phyloP scores from a whole-genome alignment of 2,888 invertebrate species.

The Tipula unca region DNA sequence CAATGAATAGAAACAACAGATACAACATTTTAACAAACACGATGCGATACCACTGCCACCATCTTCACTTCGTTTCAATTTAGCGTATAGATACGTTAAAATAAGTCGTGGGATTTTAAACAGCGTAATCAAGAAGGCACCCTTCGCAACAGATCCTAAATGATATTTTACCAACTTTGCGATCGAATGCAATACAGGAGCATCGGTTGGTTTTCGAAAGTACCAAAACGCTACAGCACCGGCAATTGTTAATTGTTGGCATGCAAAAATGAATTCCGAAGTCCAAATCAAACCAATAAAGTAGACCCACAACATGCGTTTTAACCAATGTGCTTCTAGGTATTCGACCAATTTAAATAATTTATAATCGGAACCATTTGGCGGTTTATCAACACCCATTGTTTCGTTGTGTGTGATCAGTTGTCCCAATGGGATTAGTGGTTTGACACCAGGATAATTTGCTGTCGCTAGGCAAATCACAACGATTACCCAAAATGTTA shows the following conservation, averaged over 20 bases:
- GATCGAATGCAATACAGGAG: constrained; percentile 62
- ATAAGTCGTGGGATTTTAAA: constrained; percentile 86
- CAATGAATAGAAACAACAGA: constrained; percentile 83
- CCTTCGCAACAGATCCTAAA: constrained; percentile 90
- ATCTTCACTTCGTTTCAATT: constrained; percentile 64
- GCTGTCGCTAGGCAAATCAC: constrained; percentile 74
- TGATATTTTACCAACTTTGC: constrained; percentile 78
- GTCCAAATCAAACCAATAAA: constrained; percentile 86
- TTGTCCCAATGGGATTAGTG: constrained; percentile 30
- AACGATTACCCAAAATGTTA: constrained; percentile 78
- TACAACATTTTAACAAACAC: constrained; percentile 70
- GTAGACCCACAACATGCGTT: constrained; percentile 93
- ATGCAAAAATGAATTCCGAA: constrained; percentile 87
- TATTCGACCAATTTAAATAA: constrained; percentile 62
- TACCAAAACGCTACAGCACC: constrained; percentile 93
- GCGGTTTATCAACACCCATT: constrained; percentile 27
- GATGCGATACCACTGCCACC: constrained; percentile 66
- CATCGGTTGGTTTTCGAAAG: constrained; percentile 66
- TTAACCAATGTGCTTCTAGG: constrained; percentile 67
- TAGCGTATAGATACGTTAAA: constrained; percentile 79
- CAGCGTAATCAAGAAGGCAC: constrained; percentile 85
- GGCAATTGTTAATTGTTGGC: constrained; percentile 89
- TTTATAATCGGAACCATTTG: constrained; percentile 30
- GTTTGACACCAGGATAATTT: constrained; percentile 57
- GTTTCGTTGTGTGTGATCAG: background rate